These are phyloP conservation scores for Acronicta psi DNA, from an alignment of 2,888 invertebrate species.

Conservation along the genomic window DNA sequence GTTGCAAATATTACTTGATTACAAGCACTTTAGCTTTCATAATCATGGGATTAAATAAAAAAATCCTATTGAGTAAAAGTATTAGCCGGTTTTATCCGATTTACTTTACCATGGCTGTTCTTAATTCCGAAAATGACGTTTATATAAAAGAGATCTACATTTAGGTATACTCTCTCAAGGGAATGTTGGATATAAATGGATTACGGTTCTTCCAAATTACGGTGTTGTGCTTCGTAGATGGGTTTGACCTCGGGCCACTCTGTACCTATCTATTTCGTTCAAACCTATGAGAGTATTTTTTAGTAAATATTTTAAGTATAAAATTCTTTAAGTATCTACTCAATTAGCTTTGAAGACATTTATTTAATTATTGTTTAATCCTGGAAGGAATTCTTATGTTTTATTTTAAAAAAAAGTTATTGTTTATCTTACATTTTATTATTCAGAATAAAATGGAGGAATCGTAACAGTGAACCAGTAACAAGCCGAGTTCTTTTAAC, in stretches of 20 bases:
- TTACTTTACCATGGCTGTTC: slow-evolving; percentile 42
- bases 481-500: too few relatives aligned
- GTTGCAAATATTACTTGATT: slow-evolving; percentile 1
- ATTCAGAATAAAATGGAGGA: too few relatives aligned
- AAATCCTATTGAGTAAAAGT: slow-evolving; percentile 39
- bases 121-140: slow-evolving; percentile 54
- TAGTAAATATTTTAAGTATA: background rate
- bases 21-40: background rate
- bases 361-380: too few relatives aligned
- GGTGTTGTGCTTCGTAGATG: slow-evolving; percentile 50
- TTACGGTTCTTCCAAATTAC: slow-evolving; percentile 58
- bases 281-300: slow-evolving; percentile 20
- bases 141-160: slow-evolving; percentile 40
- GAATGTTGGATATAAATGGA: slow-evolving; percentile 57
- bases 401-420: too few relatives aligned
- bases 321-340: too few relatives aligned
- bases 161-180: slow-evolving; percentile 42
- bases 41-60: slow-evolving; percentile 24
- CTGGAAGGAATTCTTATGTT: too few relatives aligned
- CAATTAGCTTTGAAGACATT: too few relatives aligned
- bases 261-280: slow-evolving; percentile 32
- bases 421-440: too few relatives aligned
- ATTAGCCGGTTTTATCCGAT: slow-evolving; percentile 42
- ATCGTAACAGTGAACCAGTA: too few relatives aligned
- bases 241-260: slow-evolving; percentile 50